Evolutionary conservation across 2,797 vertebrate genomes (phyloP).

Genomic region (Manis crassicaudata): DNA sequence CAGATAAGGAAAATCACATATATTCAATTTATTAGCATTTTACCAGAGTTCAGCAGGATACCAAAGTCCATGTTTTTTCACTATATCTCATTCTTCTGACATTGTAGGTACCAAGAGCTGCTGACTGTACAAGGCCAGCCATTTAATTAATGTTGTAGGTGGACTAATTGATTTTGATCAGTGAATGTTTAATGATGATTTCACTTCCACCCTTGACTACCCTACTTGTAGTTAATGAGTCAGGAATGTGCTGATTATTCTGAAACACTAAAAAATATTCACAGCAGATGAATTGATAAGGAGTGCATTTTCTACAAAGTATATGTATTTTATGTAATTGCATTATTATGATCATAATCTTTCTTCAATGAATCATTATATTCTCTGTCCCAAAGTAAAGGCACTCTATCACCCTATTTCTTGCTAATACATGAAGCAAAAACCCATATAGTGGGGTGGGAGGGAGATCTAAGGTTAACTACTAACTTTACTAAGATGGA

Average conservation of each 20-base stretch:
- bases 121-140: background rate
- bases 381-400: slow-evolving; percentile 33
- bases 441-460: background rate
- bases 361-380: background rate
- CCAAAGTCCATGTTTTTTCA: background rate
- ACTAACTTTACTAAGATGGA: background rate
- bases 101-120: slow-evolving; percentile 10
- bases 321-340: background rate
- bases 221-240: background rate
- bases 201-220: background rate
- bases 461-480: background rate
- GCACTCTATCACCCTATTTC: background rate
- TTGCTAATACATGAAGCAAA: background rate
- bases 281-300: background rate
- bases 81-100: background rate
- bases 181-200: slow-evolving; percentile 59
- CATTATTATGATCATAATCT: background rate
- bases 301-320: background rate
- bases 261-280: slow-evolving; percentile 14
- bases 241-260: slow-evolving; percentile 34
- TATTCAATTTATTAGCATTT: slow-evolving; percentile 6
- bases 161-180: slow-evolving; percentile 52
- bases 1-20: background rate
- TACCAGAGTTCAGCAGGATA: background rate
- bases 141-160: slow-evolving; percentile 54